These are phyloP conservation scores for Muscicapa striata DNA, from an alignment of 2,797 vertebrate genomes.

Conservation along the genomic window DNA sequence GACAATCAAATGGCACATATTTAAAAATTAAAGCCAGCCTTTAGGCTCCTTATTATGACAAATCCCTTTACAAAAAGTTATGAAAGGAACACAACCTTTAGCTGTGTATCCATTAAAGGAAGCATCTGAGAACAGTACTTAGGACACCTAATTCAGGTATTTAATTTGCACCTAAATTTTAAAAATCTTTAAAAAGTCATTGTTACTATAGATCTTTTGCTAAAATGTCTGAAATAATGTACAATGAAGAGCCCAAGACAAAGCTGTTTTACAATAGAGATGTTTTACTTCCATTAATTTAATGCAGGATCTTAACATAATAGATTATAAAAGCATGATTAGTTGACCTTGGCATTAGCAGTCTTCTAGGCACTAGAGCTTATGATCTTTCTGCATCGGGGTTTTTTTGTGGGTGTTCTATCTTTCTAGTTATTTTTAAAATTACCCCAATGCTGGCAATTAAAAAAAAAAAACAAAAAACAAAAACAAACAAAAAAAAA, in stretches of 20 bases:
- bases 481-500: no score
- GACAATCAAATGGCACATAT: constrained; percentile 10
- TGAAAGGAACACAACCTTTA: background rate
- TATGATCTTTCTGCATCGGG: background rate
- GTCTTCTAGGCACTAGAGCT: background rate
- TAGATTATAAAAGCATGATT: background rate
- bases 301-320: background rate
- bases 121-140: background rate
- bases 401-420: background rate
- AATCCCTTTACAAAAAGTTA: constrained; percentile 5
- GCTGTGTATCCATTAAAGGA: background rate
- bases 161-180: background rate
- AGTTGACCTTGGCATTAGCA: background rate
- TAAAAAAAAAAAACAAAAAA: no score
- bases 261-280: background rate
- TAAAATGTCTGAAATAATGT: background rate
- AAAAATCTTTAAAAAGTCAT: background rate
- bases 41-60: constrained; percentile 9
- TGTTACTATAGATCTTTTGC: background rate
- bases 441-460: background rate
- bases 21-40: constrained; percentile 23
- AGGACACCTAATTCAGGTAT: background rate
- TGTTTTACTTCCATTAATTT: background rate
- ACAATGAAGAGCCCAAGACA: background rate
- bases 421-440: background rate